A percentile compares a stretch with the other conserved stretches of the same genome.
Conservation (phyloP, 2,113 vertebrate genomes). For the Colossoma macropomum region DNA sequence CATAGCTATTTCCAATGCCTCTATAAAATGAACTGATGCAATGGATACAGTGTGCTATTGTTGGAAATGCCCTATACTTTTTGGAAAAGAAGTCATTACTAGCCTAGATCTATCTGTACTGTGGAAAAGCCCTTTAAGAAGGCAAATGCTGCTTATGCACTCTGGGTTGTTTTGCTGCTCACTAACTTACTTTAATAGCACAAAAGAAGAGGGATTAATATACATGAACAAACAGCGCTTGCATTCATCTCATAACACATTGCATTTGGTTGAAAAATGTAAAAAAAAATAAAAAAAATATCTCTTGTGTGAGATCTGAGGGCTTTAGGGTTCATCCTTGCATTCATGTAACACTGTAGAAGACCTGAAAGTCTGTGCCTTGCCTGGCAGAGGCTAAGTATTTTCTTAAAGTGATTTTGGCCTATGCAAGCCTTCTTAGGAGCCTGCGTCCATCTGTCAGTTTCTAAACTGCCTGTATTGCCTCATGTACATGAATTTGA, state of each 20-base stretch:
- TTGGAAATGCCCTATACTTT: background rate
- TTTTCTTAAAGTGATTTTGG: conserved; percentile 42
- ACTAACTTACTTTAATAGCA: conserved; percentile 16
- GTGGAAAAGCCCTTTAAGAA: conserved; percentile 18
- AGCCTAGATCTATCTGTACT: conserved; percentile 21
- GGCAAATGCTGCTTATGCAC: conserved; percentile 34
- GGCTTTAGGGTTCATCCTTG: conserved; percentile 5
- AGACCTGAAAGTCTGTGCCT: conserved; percentile 30
- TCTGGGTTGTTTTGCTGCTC: conserved; percentile 24
- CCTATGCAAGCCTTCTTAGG: conserved; percentile 48
- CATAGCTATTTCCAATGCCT: background rate
- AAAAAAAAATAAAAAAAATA: background rate
- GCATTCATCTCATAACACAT: background rate
- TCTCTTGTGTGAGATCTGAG: background rate
- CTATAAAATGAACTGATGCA: background rate
- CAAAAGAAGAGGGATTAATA: background rate
- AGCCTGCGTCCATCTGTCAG: conserved; percentile 34
- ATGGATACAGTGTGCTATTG: background rate
- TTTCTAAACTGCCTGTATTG: conserved; percentile 40
- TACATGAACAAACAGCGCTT: conserved; percentile 8
- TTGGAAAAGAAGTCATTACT: background rate
- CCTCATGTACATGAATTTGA: conserved; percentile 37
- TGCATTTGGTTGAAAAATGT: background rate
- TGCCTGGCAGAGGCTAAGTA: conserved; percentile 27
- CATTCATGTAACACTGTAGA: conserved; percentile 22